A percentile compares a stretch with the other conserved stretches of the same genome.
Evolutionary conservation across 2,113 vertebrate species (phyloP).

Genomic region (Heterotilapia buettikoferi): DNA sequence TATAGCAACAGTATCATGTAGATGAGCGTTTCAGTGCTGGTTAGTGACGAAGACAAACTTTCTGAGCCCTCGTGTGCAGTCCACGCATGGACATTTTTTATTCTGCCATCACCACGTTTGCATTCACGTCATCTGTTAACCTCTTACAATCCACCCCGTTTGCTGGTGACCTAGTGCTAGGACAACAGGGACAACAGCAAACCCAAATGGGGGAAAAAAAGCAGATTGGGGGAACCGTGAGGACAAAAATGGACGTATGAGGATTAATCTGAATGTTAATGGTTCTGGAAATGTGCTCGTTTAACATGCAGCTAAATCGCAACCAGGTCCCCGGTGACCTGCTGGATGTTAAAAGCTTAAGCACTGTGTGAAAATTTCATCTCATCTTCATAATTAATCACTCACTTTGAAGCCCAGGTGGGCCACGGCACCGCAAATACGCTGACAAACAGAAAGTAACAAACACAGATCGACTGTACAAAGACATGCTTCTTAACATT

Average conservation of each 20-base stretch:
- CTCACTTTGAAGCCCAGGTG: neutral
- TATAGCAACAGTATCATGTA: slow-evolving; percentile 35
- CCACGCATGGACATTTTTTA: neutral
- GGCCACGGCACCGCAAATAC: neutral
- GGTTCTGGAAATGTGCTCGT: neutral
- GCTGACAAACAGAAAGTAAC: slow-evolving; percentile 12
- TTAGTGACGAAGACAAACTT: slow-evolving; percentile 1
- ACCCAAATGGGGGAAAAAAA: neutral
- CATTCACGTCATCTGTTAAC: neutral
- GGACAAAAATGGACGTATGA: neutral
- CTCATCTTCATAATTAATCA: neutral
- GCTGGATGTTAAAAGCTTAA: neutral
- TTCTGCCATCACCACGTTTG: neutral
- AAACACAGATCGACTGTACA: neutral
- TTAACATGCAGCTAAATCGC: neutral
- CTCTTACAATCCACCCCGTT: neutral
- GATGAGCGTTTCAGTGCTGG: neutral
- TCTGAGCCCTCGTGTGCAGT: neutral
- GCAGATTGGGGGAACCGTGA: neutral
- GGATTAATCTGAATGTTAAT: neutral
- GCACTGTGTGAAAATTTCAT: neutral
- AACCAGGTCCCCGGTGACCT: neutral
- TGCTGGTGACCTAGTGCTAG: neutral
- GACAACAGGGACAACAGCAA: neutral
- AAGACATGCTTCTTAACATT: slow-evolving; percentile 32